Evolutionary conservation across 2,797 vertebrate genomes (phyloP), one percentile per base, ranked within the genome.

Genomic region (Meriones psammophilus): DNA sequence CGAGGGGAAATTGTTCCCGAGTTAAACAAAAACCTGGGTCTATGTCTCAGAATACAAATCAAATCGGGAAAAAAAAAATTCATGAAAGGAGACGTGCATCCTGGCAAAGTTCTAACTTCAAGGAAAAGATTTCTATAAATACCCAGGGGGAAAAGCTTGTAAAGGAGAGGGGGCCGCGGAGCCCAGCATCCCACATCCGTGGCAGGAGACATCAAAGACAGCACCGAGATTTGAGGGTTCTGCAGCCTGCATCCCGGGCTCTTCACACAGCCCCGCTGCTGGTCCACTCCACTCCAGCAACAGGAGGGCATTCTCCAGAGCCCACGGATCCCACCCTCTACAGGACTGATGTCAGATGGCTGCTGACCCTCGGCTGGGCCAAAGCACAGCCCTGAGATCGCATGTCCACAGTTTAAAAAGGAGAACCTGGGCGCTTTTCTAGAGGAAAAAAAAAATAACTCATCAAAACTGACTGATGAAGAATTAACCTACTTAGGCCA

Each of bases 11-110:
- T 46, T 17, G 28, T 81, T 91, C 46, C 80, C 54, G 42, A 87
- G 64, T 92, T 87, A 69, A 89, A 94, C 77, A 85, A 89, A 95
- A 94, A 66, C 28, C 77, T 8, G 33, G 69, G 50, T 64, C 46
- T 87, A 17, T 91, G 76, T 94, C 94, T 95, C 76, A 77, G 84
- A 95, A 42, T 89, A 74, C 30, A 96, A 92, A 92, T 66, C 18
- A 0, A 66, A 85, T 64, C 33, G 58, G 39, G 50, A 9, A 89
- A 90, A 95, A 60, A 91, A 15, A 68, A 91, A 6, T 6, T 62
- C 14, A 36, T 46, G 5, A 85, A 94, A 94, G 84, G 85, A 89
- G 15, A 91, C 22, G 78, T 46, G 20, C 24, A 46, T 62, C n/a
- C 36, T 39, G 78, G 54, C 26, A 56, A 91, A 92, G 66, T 80